Percentiles rank a stretch among this genome's conserved stretches.
These are phyloP conservation scores for Rhopalosiphum padi DNA, from an alignment of 1,140 invertebrate genomes.

Conservation along the genomic window DNA sequence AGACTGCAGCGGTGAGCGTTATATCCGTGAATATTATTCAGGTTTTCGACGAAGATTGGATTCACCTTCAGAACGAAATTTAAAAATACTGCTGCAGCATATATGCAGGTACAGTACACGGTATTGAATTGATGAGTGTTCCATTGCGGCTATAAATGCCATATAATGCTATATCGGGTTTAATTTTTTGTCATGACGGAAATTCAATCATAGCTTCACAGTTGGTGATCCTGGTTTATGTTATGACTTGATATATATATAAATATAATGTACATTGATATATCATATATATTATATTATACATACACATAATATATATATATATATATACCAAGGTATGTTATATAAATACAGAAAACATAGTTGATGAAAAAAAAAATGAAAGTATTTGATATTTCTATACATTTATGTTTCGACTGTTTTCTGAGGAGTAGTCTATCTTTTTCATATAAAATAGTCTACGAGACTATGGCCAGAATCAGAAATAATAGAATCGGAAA, in stretches of 20 bases:
- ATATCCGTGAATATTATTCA: not conserved
- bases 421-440: slow-evolving; percentile 6
- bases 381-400: slow-evolving; percentile 51
- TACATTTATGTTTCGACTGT: not conserved
- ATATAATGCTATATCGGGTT: not conserved
- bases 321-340: not conserved
- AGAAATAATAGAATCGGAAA: slow-evolving; percentile 33
- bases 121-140: not conserved
- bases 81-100: not conserved
- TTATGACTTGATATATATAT: not conserved
- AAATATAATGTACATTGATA: not conserved
- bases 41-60: not conserved
- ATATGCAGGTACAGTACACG: no score
- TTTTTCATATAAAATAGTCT: not conserved
- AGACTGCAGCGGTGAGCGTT: not conserved
- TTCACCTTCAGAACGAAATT: not conserved
- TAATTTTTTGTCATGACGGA: not conserved
- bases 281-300: not conserved
- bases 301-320: not conserved
- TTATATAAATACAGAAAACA: not conserved
- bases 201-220: not conserved
- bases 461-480: slow-evolving; percentile 26
- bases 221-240: not conserved
- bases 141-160: not conserved
- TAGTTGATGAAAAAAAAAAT: slow-evolving; percentile 41